phyloP scores from a whole-genome alignment of 2,888 invertebrate genomes.

The Athalia cordata region DNA sequence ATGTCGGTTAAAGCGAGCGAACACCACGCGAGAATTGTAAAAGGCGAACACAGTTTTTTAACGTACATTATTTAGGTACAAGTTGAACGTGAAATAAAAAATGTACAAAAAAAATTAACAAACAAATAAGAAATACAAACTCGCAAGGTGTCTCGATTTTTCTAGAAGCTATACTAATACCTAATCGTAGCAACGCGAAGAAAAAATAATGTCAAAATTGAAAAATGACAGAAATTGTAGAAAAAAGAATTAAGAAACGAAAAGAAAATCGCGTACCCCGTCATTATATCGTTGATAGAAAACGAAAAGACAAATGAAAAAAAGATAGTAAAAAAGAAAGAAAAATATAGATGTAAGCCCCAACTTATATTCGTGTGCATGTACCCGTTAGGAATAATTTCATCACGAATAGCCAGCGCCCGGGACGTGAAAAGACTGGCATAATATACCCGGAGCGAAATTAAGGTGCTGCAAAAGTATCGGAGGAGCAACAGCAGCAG shows the following conservation, averaged over 20 bases:
- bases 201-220: too few species aligned
- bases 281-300: too few species aligned
- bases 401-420: not conserved
- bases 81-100: not conserved
- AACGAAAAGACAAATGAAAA: too few species aligned
- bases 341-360: not conserved
- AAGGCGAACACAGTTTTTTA: not conserved
- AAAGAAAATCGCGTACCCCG: too few species aligned
- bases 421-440: slow-evolving; percentile 37
- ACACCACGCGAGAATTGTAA: slow-evolving; percentile 9
- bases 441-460: slow-evolving; percentile 11
- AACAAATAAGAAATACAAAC: not conserved
- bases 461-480: not conserved
- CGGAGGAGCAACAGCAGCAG: too few species aligned
- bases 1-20: slow-evolving; percentile 17
- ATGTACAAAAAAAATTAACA: not conserved
- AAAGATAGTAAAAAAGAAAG: not conserved
- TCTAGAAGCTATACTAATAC: too few species aligned
- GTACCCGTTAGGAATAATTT: slow-evolving; percentile 5
- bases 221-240: too few species aligned
- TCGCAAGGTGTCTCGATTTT: too few species aligned
- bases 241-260: too few species aligned
- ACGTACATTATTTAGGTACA: not conserved
- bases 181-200: too few species aligned
- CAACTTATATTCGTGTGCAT: not conserved